Conservation (phyloP, 2,113 vertebrate species). For the Pterocles gutturalis region DNA sequence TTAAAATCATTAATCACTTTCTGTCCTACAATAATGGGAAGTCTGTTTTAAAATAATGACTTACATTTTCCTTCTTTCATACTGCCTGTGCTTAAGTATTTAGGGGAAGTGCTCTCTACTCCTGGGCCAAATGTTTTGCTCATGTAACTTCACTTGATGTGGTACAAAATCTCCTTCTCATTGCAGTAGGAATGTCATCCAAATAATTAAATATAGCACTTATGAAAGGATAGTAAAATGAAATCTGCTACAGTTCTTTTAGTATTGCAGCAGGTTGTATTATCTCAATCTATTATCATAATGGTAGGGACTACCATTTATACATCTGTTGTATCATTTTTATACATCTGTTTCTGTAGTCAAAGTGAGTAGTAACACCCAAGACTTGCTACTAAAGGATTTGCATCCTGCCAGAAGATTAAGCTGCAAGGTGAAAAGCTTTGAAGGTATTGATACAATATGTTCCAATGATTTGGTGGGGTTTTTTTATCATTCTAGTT, state of each 20-base stretch:
- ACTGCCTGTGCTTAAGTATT: neutral
- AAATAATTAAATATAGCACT: constrained; percentile 9
- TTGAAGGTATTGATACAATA: neutral
- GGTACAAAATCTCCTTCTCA: neutral
- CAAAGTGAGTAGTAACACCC: neutral
- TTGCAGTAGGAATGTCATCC: neutral
- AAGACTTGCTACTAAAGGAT: neutral
- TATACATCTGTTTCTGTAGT: neutral
- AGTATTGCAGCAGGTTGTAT: neutral
- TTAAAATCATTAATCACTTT: neutral
- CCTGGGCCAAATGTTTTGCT: neutral
- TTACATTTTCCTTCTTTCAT: neutral
- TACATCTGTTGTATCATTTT: neutral
- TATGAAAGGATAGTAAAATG: neutral
- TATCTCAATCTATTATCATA: neutral
- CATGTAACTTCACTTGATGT: neutral
- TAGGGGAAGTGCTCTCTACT: neutral
- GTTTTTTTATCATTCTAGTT: neutral
- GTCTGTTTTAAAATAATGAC: neutral
- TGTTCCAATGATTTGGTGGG: neutral
- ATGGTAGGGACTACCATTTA: neutral
- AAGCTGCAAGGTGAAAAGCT: neutral
- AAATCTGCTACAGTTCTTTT: neutral
- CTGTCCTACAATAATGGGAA: neutral
- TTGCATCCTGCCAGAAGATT: neutral